Evolutionary conservation across 92 coral and sea anemone genomes (phyloP).

Genomic region (Porites rus): DNA sequence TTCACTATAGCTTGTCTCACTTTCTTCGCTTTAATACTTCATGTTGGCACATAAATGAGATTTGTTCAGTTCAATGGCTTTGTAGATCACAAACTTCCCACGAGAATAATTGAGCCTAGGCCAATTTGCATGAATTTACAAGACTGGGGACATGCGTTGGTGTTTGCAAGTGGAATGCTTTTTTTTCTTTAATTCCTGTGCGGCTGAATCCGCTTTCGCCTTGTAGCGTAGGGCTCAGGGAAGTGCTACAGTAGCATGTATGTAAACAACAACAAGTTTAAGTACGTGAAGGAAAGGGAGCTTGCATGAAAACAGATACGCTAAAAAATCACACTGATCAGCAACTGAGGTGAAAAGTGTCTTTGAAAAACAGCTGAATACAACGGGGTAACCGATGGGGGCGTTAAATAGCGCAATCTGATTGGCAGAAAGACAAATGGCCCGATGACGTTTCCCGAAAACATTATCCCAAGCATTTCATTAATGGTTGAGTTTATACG

Average conservation of each 20-base stretch:
- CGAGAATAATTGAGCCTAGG: background rate
- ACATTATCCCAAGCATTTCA: slow-evolving; percentile 33
- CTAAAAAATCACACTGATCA: background rate
- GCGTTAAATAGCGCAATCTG: slow-evolving; percentile 17
- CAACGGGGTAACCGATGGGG: slow-evolving; percentile 14
- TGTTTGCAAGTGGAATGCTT: no score
- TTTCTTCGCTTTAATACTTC: background rate
- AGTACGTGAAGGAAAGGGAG: background rate
- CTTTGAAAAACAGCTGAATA: slow-evolving; percentile 45
- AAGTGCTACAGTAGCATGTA: background rate
- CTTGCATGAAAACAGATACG: slow-evolving; percentile 32
- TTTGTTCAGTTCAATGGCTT: background rate
- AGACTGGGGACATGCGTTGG: background rate
- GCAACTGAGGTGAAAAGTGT: background rate
- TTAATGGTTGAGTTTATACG: slow-evolving; percentile 37
- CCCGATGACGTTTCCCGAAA: slow-evolving; percentile 37
- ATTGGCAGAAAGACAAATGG: slow-evolving; percentile 24
- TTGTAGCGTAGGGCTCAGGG: no score
- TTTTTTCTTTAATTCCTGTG: no score
- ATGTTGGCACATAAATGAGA: background rate
- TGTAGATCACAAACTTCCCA: background rate
- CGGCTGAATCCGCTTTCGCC: no score
- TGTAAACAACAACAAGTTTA: background rate
- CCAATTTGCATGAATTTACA: slow-evolving; percentile 30
- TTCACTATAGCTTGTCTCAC: background rate